These are phyloP conservation scores for Mnemiopsis leidyi DNA, from an alignment of 37 sponge, comb jelly and placozoan species.

Conservation along the genomic window DNA sequence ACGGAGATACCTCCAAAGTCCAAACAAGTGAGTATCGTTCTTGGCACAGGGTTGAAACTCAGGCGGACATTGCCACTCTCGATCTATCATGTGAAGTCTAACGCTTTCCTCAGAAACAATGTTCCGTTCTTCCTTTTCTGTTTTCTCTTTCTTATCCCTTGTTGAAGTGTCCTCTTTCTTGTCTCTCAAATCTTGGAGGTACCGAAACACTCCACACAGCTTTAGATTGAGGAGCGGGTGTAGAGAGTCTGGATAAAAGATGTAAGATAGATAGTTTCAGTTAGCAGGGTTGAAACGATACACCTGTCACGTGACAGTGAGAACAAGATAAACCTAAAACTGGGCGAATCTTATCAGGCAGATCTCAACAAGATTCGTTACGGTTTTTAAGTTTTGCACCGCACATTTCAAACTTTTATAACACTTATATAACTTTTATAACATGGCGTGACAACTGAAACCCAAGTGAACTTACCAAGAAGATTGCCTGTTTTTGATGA, in stretches of 20 bases:
- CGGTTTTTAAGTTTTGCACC: too few relatives aligned
- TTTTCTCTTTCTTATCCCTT: neutral
- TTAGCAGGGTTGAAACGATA: too few relatives aligned
- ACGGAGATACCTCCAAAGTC: slow-evolving; percentile 45
- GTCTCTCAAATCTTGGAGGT: too few relatives aligned
- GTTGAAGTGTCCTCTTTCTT: neutral
- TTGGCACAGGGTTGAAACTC: slow-evolving; percentile 7
- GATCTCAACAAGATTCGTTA: too few relatives aligned
- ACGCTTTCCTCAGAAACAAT: neutral
- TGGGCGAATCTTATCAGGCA: too few relatives aligned
- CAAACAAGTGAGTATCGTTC: neutral
- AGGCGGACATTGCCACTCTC: slow-evolving; percentile 47
- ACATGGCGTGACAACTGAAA: too few relatives aligned
- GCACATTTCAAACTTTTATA: too few relatives aligned
- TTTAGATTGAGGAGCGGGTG: neutral
- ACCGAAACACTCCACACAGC: slow-evolving; percentile 6
- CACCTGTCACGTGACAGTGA: too few relatives aligned
- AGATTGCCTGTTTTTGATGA: neutral
- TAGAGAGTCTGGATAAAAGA: neutral
- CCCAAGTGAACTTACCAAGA: slow-evolving; percentile 6
- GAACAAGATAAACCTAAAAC: too few relatives aligned
- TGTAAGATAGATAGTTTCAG: too few relatives aligned
- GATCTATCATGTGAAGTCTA: neutral
- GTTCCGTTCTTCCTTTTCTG: neutral
- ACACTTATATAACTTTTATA: too few relatives aligned